A percentile compares a stretch with the other conserved stretches of the same genome.
phyloP scores from a whole-genome alignment of 2,888 invertebrate species.

The Lycaena phlaeas region DNA sequence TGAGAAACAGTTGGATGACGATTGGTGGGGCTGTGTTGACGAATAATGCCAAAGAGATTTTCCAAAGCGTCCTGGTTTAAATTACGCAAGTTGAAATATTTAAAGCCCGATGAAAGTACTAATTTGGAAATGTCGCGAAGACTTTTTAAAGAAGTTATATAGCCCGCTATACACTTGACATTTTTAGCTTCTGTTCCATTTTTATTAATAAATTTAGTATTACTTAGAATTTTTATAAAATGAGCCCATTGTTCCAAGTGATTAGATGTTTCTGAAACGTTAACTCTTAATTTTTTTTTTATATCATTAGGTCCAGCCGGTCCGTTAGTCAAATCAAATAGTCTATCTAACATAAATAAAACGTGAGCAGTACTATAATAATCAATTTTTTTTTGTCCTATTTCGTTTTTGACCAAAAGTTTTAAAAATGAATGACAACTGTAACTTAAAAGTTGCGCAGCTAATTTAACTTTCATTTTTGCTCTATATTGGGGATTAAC shows the following conservation, averaged over 20 bases:
- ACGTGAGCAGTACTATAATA: conserved; percentile 2
- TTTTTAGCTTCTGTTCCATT: conserved; percentile 3
- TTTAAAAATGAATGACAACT: not conserved
- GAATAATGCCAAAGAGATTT: conserved; percentile 18
- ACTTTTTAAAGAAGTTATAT: not conserved
- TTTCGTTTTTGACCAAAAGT: not conserved
- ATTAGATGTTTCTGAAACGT: no score
- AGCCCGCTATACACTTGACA: conserved; percentile 3
- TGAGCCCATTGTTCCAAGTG: not conserved
- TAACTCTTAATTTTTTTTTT: no score
- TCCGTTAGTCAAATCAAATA: no score
- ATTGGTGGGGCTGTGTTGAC: conserved; percentile 19
- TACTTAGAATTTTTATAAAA: not conserved
- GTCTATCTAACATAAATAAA: not conserved
- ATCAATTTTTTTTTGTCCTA: not conserved
- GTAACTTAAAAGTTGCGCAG: no score
- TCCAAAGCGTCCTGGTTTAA: conserved; percentile 18
- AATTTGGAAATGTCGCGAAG: conserved; percentile 3
- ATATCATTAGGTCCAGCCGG: no score
- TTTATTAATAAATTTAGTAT: not conserved
- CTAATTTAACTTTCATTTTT: not conserved
- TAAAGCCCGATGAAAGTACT: not conserved
- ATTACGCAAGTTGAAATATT: conserved; percentile 16
- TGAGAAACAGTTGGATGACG: conserved; percentile 12
- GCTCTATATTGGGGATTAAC: not conserved